Conservation (phyloP, 2,888 invertebrate genomes). For the Mylabris sibirica region DNA sequence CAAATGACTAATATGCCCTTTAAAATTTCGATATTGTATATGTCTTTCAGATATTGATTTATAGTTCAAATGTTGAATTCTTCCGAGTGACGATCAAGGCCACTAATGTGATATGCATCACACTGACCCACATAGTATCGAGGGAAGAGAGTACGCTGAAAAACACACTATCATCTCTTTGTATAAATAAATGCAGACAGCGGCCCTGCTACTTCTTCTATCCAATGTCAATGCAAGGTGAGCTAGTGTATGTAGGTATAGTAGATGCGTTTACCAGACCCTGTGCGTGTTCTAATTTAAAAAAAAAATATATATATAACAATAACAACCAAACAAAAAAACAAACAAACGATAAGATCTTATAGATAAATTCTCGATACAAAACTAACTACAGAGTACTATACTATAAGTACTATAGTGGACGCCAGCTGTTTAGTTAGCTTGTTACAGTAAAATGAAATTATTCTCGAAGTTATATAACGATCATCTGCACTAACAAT, state of each 20-base stretch:
- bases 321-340: background rate
- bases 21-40: background rate
- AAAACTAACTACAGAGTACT: background rate
- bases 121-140: conserved; percentile 56
- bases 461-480: background rate
- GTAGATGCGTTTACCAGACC: conserved; percentile 46
- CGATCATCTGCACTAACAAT: background rate
- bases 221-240: conserved; percentile 60
- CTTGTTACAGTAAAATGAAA: background rate
- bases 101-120: conserved; percentile 53
- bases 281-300: conserved; percentile 42
- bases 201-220: conserved; percentile 46
- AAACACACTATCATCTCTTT: conserved; percentile 50
- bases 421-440: background rate
- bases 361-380: background rate
- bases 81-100: conserved; percentile 55
- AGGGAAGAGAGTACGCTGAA: conserved; percentile 50
- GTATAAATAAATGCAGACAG: conserved; percentile 53
- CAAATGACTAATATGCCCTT: conserved; percentile 4
- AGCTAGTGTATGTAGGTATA: conserved; percentile 51
- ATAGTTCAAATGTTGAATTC: conserved; percentile 30
- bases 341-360: background rate
- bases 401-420: too few relatives aligned
- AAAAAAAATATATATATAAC: background rate
- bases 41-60: background rate